Evolutionary conservation across 2,888 invertebrate genomes (phyloP), one percentile per base, ranked within the genome.

Genomic region (Tyria jacobaeae): DNA sequence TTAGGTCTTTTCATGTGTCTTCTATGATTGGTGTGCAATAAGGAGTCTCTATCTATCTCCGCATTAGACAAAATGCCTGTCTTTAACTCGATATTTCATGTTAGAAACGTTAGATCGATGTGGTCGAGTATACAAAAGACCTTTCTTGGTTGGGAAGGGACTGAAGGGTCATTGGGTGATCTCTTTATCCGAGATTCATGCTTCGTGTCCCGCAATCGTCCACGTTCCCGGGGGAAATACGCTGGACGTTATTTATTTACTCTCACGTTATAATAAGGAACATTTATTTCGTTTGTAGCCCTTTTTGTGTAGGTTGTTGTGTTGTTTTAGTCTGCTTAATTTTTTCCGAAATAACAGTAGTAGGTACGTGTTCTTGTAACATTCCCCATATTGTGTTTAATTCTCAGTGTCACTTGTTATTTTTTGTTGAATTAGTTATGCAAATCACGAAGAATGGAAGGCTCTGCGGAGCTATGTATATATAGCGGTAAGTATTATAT

Each of bases 221-320:
- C 57, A 51, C 41, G 25, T 54, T 64, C 62, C 64, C 47, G 52
- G 62, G 72, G 73, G 73, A 70, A 70, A 70, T 68, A 68, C 60
- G 61, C 34, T 54, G 17, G 52, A 55, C 64, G 66, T 75, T 73
- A 67, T 34, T 61, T 68, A 74, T 68, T 70, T 63, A 75, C 59
- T 55, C 58, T 35, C 60, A 70, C 70, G 70, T 73, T 73, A 73
- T 67, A 62, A 68, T 75, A 66, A 59, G 54, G 60, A 34, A 67
- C 66, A 70, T 56, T 64, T 71, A 54, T 53, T 35, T 14, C 14
- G 56, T 62, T 62, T 60, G 37, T 65, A 64, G 62, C 49, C 71
- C 57, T 64, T 60, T 67, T 39, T 34, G 44, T 72, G 27, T 35
- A 24, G 34, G 35, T 34, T 60, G 55, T 60, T 60, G 50, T 34